Conservation (phyloP, 2,797 vertebrate species). For the Chelon labrosus region DNA sequence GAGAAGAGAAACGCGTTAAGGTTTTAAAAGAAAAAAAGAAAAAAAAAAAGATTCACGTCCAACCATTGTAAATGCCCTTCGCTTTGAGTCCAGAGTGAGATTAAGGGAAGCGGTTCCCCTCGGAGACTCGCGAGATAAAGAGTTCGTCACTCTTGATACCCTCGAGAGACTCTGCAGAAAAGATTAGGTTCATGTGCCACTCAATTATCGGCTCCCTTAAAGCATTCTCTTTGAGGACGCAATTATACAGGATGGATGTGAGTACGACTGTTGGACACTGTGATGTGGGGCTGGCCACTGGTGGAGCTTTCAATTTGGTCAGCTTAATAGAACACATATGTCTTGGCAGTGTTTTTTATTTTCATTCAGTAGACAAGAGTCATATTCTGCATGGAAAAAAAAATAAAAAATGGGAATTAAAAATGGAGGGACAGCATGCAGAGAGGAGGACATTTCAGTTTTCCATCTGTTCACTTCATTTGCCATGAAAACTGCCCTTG, state of each 20-base stretch:
- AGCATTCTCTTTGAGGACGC: constrained; percentile 74
- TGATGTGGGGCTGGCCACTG: constrained; percentile 64
- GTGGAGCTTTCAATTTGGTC: constrained; percentile 63
- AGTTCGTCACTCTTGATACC: constrained; percentile 64
- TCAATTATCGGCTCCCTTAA: constrained; percentile 76
- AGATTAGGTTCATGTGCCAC: constrained; percentile 79
- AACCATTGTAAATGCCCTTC: constrained; percentile 49
- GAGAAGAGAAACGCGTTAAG: constrained; percentile 22
- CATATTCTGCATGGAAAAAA: constrained; percentile 44
- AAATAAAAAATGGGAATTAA: constrained; percentile 14
- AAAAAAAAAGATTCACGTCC: constrained; percentile 39
- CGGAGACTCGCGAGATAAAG: constrained; percentile 73
- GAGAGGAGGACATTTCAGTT: constrained; percentile 43
- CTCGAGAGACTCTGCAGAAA: constrained; percentile 66
- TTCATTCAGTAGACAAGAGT: constrained; percentile 63
- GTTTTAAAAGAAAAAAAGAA: constrained; percentile 27
- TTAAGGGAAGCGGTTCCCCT: constrained; percentile 69
- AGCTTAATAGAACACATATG: constrained; percentile 71
- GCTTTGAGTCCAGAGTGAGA: constrained; percentile 61
- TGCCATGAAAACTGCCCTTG: constrained; percentile 48
- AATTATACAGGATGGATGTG: constrained; percentile 73
- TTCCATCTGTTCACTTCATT: constrained; percentile 69
- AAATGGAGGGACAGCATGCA: constrained; percentile 34
- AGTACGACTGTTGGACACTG: constrained; percentile 59
- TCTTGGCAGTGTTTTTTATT: constrained; percentile 66